Base-by-base conservation (phyloP, 2,888 invertebrate species). In the Protonemura montana region DNA sequence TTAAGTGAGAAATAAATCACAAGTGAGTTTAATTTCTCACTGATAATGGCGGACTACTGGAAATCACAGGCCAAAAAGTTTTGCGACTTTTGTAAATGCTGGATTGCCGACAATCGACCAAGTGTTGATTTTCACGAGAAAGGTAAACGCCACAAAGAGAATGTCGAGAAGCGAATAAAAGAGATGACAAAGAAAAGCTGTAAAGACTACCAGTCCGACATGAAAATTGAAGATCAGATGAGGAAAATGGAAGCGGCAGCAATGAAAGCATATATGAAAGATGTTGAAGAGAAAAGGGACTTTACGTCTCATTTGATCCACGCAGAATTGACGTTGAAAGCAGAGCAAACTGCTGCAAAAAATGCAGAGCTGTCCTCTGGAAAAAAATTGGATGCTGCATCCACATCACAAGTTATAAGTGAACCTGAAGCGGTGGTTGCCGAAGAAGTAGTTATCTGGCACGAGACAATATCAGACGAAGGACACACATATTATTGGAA, bases 61-160 rank as follows among this genome's bases (percentile, higher is more conserved):
- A 97, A 98, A 91, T 99, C 99, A 29, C 96, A 98, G 90, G 97
- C 97, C 0, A 95, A 97, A 88, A 98, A 99, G 91, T 98, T 95
- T 91, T 99, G 99, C 91, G 98, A 99, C 89, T 98, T 98, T 92
- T 99, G 99, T 92, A 98, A 99, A 92, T 98, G 98, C 91, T 99
- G 99, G 99, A 96, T 98, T 89, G 97, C 98, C 86, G 98, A 99
- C 91, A 99, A 99, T 91, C 98, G 97, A 93, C 97, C 98, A 86
- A 98, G 98, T 90, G 94, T 98, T 89, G 96, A 98, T 88, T 98
- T 98, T 90, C 98, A 99, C 91, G 98, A 98, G 92, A 96, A 95
- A 92, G 98, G 98, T 6, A 96, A 97, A 90, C 93, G 96, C 41
- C 98, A 99, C 91, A 96, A 98, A 90, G 96, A 97, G 90, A 98